These are phyloP conservation scores for Neodontobutis hainanensis DNA, from an alignment of 2,113 vertebrate genomes.

Conservation along the genomic window DNA sequence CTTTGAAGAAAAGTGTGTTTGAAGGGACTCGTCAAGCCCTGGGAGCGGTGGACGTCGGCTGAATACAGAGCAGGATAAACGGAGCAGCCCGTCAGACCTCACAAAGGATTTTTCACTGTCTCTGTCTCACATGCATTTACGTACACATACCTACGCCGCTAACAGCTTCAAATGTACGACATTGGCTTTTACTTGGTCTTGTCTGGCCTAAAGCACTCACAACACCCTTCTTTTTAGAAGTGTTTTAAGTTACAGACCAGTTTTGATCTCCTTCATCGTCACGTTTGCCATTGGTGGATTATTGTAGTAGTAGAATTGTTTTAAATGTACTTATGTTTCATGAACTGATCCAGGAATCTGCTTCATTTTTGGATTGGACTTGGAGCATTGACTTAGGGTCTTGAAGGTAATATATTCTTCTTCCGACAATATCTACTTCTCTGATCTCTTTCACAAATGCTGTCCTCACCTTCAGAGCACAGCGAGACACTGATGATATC, in stretches of 20 bases:
- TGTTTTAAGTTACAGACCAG: no score
- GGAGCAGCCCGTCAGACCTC: conserved; percentile 53
- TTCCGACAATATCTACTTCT: conserved; percentile 9
- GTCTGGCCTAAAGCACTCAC: no score
- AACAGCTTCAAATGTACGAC: conserved; percentile 30
- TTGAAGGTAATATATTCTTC: conserved; percentile 11
- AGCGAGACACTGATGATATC: not conserved
- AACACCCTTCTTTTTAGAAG: conserved; percentile 3
- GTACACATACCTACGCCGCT: no score
- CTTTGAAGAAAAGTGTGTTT: conserved; percentile 61
- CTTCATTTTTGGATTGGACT: no score
- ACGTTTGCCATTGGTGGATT: no score
- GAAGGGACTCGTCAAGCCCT: conserved; percentile 57
- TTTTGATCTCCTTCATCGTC: no score
- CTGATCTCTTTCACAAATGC: conserved; percentile 14
- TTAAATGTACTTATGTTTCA: no score
- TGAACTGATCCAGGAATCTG: no score
- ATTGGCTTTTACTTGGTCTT: conserved; percentile 20
- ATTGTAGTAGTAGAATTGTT: no score
- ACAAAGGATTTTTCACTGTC: conserved; percentile 29
- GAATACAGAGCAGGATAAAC: conserved; percentile 70
- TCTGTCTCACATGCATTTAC: no score
- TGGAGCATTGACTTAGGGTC: no score
- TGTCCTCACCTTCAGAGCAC: conserved; percentile 11
- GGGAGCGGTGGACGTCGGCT: conserved; percentile 37